phyloP scores from a whole-genome alignment of 2,888 invertebrate species.

The Ochropleura plecta region DNA sequence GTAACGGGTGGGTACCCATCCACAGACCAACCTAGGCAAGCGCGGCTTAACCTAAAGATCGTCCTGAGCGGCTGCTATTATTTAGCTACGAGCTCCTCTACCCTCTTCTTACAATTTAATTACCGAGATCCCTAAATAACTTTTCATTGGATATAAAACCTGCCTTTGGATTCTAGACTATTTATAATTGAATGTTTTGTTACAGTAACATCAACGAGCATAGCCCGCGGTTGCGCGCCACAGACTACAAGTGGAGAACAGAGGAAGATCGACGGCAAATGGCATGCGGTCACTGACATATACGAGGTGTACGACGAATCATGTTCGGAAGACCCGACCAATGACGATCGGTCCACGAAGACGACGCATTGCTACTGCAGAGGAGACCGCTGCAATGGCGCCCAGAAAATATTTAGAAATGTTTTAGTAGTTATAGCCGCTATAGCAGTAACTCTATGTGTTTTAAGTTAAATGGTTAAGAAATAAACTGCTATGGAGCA shows the following conservation, averaged over 20 bases:
- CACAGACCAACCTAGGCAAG: too few relatives aligned
- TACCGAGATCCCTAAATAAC: neutral
- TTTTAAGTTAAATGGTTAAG: conserved; percentile 20
- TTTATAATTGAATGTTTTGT: conserved; percentile 40
- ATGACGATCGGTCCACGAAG: conserved; percentile 88
- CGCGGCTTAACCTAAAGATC: too few relatives aligned
- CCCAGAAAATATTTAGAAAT: conserved; percentile 20
- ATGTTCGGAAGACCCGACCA: conserved; percentile 91
- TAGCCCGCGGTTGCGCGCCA: conserved; percentile 92
- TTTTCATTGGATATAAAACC: neutral
- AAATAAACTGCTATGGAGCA: neutral
- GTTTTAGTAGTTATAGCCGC: conserved; percentile 19
- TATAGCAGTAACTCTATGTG: conserved; percentile 19
- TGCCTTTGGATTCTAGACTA: neutral
- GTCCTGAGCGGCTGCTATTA: too few relatives aligned
- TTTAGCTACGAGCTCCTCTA: too few relatives aligned
- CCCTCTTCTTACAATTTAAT: too few relatives aligned
- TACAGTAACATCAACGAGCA: conserved; percentile 75
- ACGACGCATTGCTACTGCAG: conserved; percentile 94
- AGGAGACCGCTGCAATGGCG: conserved; percentile 93
- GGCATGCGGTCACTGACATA: conserved; percentile 91
- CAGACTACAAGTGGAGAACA: conserved; percentile 92
- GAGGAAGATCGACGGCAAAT: conserved; percentile 88
- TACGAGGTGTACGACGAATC: conserved; percentile 93
- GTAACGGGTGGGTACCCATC: too few relatives aligned